These are phyloP conservation scores for Sterna hirundo DNA, from an alignment of 2,113 vertebrate species.

Conservation along the genomic window DNA sequence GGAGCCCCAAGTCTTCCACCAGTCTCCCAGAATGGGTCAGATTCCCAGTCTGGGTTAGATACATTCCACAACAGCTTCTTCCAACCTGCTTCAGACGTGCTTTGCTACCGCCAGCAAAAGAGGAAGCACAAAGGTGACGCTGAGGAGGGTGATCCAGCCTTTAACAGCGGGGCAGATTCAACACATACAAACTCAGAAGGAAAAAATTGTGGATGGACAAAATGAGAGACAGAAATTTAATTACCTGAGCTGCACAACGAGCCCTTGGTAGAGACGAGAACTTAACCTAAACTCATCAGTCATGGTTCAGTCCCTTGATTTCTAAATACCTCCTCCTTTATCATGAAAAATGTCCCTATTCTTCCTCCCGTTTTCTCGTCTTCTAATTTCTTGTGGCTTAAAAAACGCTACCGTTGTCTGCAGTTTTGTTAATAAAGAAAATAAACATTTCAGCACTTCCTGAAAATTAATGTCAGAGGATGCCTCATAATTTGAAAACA, in stretches of 20 bases:
- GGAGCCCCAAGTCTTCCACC: not conserved
- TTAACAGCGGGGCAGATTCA: not conserved
- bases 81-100: rapidly evolving
- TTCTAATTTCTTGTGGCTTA: not conserved
- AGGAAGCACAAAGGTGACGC: not conserved
- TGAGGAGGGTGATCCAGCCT: not conserved
- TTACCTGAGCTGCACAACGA: not conserved
- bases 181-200: not conserved
- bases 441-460: not conserved
- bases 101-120: not conserved
- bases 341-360: conserved; percentile 14
- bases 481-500: not conserved
- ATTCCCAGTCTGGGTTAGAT: too few species aligned
- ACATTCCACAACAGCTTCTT: not conserved
- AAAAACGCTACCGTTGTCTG: not conserved
- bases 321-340: not conserved
- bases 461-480: not conserved
- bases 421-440: conserved; percentile 3
- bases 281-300: conserved; percentile 25
- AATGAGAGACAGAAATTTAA: not conserved
- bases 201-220: not conserved
- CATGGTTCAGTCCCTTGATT: not conserved
- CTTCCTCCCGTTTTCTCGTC: not conserved
- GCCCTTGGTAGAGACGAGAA: not conserved
- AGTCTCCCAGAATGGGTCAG: too few species aligned